phyloP scores from a whole-genome alignment of 1,140 invertebrate genomes.

The Aphelinus atriplicis region DNA sequence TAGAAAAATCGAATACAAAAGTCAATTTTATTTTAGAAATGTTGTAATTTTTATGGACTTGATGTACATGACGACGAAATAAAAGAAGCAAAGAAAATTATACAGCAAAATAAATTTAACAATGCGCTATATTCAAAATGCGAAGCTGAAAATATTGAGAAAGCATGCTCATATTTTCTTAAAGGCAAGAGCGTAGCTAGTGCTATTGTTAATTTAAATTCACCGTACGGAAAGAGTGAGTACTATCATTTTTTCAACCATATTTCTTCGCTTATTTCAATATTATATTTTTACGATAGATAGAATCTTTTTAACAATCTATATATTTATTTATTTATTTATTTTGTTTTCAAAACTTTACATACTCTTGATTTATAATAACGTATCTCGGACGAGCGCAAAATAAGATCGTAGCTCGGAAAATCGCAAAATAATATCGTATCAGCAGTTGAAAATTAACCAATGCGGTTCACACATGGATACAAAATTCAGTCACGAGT shows the following conservation, averaged over 20 bases:
- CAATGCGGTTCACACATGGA: too few species aligned
- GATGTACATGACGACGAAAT: slow-evolving; percentile 10
- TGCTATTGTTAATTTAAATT: slow-evolving; percentile 18
- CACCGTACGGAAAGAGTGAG: slow-evolving; percentile 35
- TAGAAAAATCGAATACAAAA: too few species aligned
- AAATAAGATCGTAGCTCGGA: too few species aligned
- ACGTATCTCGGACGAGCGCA: too few species aligned
- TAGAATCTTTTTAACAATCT: too few species aligned
- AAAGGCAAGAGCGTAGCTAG: slow-evolving; percentile 23
- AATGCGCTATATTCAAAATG: slow-evolving; percentile 31
- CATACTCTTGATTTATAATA: too few species aligned
- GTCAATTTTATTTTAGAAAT: slow-evolving; percentile 26
- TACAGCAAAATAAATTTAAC: slow-evolving; percentile 23
- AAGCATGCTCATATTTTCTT: slow-evolving; percentile 19
- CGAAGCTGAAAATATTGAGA: slow-evolving; percentile 13
- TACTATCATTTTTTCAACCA: neutral
- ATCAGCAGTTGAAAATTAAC: too few species aligned
- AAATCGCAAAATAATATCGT: too few species aligned
- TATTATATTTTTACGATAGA: neutral
- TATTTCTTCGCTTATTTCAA: neutral
- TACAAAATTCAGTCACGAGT: too few species aligned
- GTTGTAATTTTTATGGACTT: slow-evolving; percentile 33
- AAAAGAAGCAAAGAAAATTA: slow-evolving; percentile 24
- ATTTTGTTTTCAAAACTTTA: too few species aligned
- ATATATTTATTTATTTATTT: too few species aligned